Conservation (phyloP, 2,113 vertebrate genomes). For the Halcyon senegalensis region DNA sequence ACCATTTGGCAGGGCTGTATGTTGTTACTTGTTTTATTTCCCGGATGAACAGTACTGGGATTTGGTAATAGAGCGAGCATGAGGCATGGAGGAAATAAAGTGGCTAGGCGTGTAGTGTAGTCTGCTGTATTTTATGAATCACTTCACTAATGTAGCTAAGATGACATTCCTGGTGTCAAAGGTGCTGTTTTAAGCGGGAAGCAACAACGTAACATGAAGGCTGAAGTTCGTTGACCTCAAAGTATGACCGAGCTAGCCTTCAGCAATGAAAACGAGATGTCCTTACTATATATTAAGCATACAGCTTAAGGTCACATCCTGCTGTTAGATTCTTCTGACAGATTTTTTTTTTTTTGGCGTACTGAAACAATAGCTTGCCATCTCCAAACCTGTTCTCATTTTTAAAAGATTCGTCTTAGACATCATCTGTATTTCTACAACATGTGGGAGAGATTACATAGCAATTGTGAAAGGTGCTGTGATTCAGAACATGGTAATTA, state of each 20-base stretch:
- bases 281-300: background rate
- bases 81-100: background rate
- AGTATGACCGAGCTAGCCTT: background rate
- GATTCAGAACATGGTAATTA: background rate
- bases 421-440: background rate
- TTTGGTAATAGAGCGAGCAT: background rate
- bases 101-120: background rate
- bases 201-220: background rate
- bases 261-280: background rate
- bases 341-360: background rate
- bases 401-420: background rate
- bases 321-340: background rate
- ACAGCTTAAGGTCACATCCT: background rate
- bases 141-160: background rate
- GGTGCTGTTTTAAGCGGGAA: background rate
- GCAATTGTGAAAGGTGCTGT: background rate
- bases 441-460: background rate
- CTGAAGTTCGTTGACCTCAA: background rate
- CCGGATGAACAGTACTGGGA: background rate
- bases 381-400: background rate
- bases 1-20: background rate
- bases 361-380: background rate
- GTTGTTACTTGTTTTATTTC: background rate
- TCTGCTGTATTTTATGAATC: constrained; percentile 25
- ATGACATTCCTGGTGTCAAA: background rate